Base-by-base conservation (phyloP, 2,113 vertebrate species). In the Stictonetta naevosa region DNA sequence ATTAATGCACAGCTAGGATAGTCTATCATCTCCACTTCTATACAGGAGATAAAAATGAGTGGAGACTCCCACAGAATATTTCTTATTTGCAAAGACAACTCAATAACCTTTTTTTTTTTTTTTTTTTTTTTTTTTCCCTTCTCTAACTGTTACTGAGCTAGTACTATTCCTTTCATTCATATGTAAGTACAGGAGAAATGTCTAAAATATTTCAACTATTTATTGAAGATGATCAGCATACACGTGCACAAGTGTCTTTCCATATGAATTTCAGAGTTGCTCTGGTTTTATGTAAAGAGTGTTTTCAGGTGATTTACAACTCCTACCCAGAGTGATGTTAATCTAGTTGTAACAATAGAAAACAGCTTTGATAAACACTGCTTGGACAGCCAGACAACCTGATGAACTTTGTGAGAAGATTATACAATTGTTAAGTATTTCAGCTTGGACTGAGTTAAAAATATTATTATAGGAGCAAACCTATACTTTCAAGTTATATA, bases 21-120 rank as follows among this genome's bases (percentile, higher is more conserved):
- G 60, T 97, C 48, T 44, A 96, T 97, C 93, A 84, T 86, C 23
- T 93, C 67, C 34, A 31, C 23, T 90, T 76, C 94, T 88, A 87
- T 97, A 67, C 74, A 63, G 85, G 26, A 90, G 62, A 73, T 92
- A 85, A 77, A 64, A 94, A 52, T 74, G 56, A 38, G 17, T 15
- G 28, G 69, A 79, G 36, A 63, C 4, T 18, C 7, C 4, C 78
- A 81, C 44, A 96, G 85, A 28, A 20, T 83, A 75, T 66, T 74
- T 90, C 62, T 93, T 76, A 91, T 86, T 95, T 96, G 13, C 34
- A 94, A 79, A 93, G 58, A 40, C 20, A 88, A 10, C 40, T 95
- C 71, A 85, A 50, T 94, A 88, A 95, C 33, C 74, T 73, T 73
- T 78, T 86, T 44, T 88, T 8, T 10, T 26, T 83, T 83, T 96